These are phyloP conservation scores for Synanceia verrucosa DNA, from an alignment of 2,797 vertebrate species.

Conservation along the genomic window DNA sequence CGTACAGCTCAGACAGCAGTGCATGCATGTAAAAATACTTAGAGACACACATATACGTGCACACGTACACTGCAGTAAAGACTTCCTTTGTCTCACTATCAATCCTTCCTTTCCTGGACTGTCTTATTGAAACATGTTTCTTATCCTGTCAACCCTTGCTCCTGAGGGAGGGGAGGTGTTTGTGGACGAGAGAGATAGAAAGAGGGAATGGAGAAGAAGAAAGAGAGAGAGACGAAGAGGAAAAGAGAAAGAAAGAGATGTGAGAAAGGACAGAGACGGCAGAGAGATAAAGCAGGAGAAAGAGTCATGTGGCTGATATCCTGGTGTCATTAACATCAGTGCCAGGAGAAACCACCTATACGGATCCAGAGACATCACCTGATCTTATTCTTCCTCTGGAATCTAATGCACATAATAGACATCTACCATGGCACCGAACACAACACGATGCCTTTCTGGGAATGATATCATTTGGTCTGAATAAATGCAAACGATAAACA, in stretches of 20 bases:
- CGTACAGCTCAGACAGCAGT: constrained; percentile 82
- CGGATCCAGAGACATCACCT: constrained; percentile 53
- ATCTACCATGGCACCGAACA: constrained; percentile 36
- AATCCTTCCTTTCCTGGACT: constrained; percentile 63
- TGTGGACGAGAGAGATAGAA: constrained; percentile 37
- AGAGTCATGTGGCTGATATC: constrained; percentile 43
- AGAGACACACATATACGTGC: constrained; percentile 47
- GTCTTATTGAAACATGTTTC: constrained; percentile 67
- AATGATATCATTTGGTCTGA: constrained; percentile 64
- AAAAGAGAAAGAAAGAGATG: constrained; percentile 5
- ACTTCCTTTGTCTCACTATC: constrained; percentile 73
- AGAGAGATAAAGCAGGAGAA: constrained; percentile 34
- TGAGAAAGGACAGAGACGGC: constrained; percentile 16
- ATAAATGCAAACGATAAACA: constrained; percentile 45
- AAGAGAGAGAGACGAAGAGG: constrained; percentile 7
- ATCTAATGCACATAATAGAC: constrained; percentile 60
- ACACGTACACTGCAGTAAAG: constrained; percentile 72
- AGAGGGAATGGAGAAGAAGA: background rate
- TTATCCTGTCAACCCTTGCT: constrained; percentile 66
- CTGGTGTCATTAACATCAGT: constrained; percentile 59
- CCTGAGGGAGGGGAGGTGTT: constrained; percentile 48
- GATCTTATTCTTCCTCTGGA: constrained; percentile 54
- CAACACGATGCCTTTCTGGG: constrained; percentile 39
- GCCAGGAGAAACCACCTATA: constrained; percentile 34
- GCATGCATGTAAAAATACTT: constrained; percentile 46